Base-by-base conservation (phyloP, 2,113 vertebrate species). In the Silurus meridionalis region DNA sequence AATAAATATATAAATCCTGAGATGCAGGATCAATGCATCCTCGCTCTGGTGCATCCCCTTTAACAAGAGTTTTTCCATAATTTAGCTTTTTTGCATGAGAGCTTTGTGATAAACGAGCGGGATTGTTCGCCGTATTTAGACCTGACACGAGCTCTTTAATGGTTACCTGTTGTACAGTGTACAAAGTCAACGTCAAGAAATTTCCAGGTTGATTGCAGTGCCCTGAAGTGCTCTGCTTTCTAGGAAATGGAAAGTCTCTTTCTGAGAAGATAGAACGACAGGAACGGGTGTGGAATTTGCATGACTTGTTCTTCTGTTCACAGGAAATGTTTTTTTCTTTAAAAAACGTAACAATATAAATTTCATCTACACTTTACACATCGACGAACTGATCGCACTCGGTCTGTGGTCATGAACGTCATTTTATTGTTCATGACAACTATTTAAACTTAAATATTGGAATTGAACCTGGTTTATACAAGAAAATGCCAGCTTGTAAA, bases 181-280 rank as follows among this genome's bases (percentile, higher is more conserved):
- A 28, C n/a, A 85, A 79, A 83, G 81, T 83, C 82, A 87, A 25
- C 63, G 13, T 37, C 13, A 55, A 19, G 6, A 60, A 64, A 55
- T 48, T 50, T 9, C 14, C 25, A 71, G 55, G 23, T 61, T 64
- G 28, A 25, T 50, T 57, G 58, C 15, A 80, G 86, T 89, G n/a
- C n/a, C 81, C 19, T 46, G 78, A 9, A 79, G 84, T 64, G 10
- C 19, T 25, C 14, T 58, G 83, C 88, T 91, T 92, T 91, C 86
- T 13, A 90, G 64, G 86, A 91, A 86, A 25, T 50, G 25, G 14
- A 71, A 84, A 19, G 25, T 52, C 17, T 53, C 9, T 58, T 63
- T 28, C 23, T 23, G 46, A 53, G 71, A 88, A 19, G 23, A 19
- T 23, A 15, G 52, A 58, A 50, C 8, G 37, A 14, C n/a, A n/a